Base-by-base conservation (phyloP, 1,140 invertebrate species). In the Drosophila malerkotliana region DNA sequence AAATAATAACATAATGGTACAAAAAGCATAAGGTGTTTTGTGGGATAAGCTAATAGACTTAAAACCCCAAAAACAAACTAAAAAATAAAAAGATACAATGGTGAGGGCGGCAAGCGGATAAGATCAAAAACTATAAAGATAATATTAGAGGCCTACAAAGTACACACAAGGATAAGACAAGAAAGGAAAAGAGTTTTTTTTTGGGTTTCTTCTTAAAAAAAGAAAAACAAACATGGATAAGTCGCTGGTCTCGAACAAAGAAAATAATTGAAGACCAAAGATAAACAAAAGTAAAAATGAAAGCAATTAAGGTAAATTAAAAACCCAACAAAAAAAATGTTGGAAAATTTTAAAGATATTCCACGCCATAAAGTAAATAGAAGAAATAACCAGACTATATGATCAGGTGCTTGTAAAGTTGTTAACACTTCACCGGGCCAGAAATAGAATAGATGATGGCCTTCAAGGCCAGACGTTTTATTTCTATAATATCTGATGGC, bases 111-210 rank as follows among this genome's bases (percentile, higher is more conserved):
- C 39, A 9, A 39, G 59, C 63, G 63, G 63, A 67, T 67, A 67
- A 67, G 63, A 67, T 67, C 59, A 63, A 67, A 66, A 67, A 68
- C 9, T 48, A 30, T n/a, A 68, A 37, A 68, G 64, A 67, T 64
- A 68, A 66, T 67, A 41, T 34, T 44, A 41, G 39, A 45, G 48
- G 39, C 48, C 48, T 45, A 48, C 32, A 64, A 45, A 54, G 14
- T 18, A 44, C 41, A 63, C 63, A 63, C 32, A 45, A 18, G 44
- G 60, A 68, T 64, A 64, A 66, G 59, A 18, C 18, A 24, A 51
- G 41, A 28, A 30, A 49, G 14, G 48, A 26, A 30, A 45, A 34
- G 28, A 64, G 59, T 67, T 55, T 61, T 9, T 32, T 9, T 37
- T 12, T 12, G 28, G 2, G 62, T 26, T 7, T 14, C 30, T 26